Evolutionary conservation across 2,888 invertebrate genomes (phyloP), one percentile per base, ranked within the genome.

Genomic region (Harpalus rufipes): DNA sequence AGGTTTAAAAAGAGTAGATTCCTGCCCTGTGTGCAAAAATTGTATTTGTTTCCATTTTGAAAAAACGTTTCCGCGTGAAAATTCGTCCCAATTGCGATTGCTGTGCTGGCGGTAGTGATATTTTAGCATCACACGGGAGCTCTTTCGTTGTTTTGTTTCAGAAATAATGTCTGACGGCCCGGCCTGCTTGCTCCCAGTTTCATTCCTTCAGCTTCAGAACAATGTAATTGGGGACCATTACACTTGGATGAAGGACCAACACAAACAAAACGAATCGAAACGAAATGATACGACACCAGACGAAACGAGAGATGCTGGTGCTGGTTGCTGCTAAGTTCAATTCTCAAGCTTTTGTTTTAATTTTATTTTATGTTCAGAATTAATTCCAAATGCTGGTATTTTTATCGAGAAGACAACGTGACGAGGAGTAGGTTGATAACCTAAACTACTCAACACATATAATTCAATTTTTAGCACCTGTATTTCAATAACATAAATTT

Each of bases 141-240:
- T 58, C 32, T 78, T 58, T 78, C 78, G 58, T 78, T 78, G 78
- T 78, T 78, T 78, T 78, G 78, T 78, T 78, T 78, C 25, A 58
- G 25, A 32, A 78, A 78, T 78, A 78, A 58, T 78, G 58, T 32
- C 32, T 32, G 32, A 32, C 51, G 39, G 21, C 68, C 14, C 76
- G 8, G 21, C 10, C 51, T 51, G 51, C 16, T 51, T 56, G 78
- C 21, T 78, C n/a, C 78, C 56, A 78, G 78, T 78, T 78, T 78
- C 41, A 78, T 78, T 78, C 78, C 78, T 78, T 78, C 58, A 78
- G 78, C 78, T 78, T 78, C 78, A 78, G 78, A 78, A 78, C 78
- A 78, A 78, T 78, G 78, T 78, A 78, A 78, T 58, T 78, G 58
- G 78, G 14, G 14, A 21, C 58, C 58, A 78, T 78, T 78, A 78